Evolutionary conservation across 2,888 invertebrate genomes (phyloP).

Genomic region (Ellobium chinense): DNA sequence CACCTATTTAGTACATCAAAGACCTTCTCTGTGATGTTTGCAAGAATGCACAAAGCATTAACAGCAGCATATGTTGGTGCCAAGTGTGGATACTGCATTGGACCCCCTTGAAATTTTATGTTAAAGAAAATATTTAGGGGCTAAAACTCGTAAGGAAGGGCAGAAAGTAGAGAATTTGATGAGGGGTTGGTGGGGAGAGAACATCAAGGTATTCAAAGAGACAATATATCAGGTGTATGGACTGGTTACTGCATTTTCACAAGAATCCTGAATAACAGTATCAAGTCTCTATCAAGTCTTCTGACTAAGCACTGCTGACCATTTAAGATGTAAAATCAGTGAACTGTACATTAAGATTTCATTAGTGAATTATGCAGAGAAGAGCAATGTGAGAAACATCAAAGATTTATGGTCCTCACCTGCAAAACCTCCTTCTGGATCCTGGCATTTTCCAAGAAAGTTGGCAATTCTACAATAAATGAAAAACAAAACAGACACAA

Average conservation of each 20-base stretch:
- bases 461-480: conserved; percentile 69
- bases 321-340: too few species aligned
- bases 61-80: conserved; percentile 99
- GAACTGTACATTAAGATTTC: too few species aligned
- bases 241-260: not conserved
- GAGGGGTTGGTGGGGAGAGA: not conserved
- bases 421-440: conserved; percentile 89
- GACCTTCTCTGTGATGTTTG: conserved; percentile 85
- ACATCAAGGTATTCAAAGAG: not conserved
- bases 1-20: conserved; percentile 92
- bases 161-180: not conserved
- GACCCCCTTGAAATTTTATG: conserved; percentile 89
- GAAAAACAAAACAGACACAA: not conserved
- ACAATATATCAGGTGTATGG: not conserved
- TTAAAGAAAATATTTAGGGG: conserved; percentile 10
- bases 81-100: conserved; percentile 93
- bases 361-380: too few species aligned
- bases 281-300: too few species aligned
- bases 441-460: conserved; percentile 84
- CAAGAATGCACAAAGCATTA: conserved; percentile 93
- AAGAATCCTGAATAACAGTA: too few species aligned
- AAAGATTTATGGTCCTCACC: too few species aligned
- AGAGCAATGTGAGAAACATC: too few species aligned
- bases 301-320: too few species aligned
- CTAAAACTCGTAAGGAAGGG: not conserved